phyloP scores from a whole-genome alignment of 2,797 vertebrate genomes.

The Morelia viridis region DNA sequence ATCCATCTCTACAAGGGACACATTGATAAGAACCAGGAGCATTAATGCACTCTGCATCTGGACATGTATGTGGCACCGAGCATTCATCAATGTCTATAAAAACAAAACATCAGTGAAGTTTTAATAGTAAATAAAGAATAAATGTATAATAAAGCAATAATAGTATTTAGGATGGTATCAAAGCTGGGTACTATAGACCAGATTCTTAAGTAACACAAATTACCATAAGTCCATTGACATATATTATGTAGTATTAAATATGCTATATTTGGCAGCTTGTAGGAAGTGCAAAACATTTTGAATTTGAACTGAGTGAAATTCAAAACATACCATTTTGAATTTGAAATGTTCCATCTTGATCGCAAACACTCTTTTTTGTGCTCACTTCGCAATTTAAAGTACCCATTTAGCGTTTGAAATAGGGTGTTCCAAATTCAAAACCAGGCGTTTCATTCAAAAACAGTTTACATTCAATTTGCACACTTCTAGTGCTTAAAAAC shows the following conservation, averaged over 20 bases:
- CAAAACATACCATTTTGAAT: neutral
- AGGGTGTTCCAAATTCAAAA: neutral
- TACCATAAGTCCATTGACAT: neutral
- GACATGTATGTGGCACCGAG: constrained; percentile 76
- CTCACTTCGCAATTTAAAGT: neutral
- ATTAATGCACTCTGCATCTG: constrained; percentile 86
- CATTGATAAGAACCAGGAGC: constrained; percentile 86
- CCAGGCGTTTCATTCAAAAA: neutral
- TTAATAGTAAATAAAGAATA: constrained; percentile 1
- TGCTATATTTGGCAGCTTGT: neutral
- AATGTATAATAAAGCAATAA: neutral
- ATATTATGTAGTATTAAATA: neutral
- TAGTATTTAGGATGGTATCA: neutral
- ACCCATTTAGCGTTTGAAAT: neutral
- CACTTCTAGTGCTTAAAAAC: neutral
- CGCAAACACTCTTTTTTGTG: neutral
- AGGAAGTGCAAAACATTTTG: neutral
- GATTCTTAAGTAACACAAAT: neutral
- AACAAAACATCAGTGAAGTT: constrained; percentile 25
- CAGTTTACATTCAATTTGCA: neutral
- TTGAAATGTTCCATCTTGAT: neutral
- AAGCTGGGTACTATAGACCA: neutral
- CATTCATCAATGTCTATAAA: constrained; percentile 89
- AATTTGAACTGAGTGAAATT: neutral
- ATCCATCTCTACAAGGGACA: constrained; percentile 83